phyloP scores from a whole-genome alignment of 2,797 vertebrate genomes.

The Staurois parvus region DNA sequence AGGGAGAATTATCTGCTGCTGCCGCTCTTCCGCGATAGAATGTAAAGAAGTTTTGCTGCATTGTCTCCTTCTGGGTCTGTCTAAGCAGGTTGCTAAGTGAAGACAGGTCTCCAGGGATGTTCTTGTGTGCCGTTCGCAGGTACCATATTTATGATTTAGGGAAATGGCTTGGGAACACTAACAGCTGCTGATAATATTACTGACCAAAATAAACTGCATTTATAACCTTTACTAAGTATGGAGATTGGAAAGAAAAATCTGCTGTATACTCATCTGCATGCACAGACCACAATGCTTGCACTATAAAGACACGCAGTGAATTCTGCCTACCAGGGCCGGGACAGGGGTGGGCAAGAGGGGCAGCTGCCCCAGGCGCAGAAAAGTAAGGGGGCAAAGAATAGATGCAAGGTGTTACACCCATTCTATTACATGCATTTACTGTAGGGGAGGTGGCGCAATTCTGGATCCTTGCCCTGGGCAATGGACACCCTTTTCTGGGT shows the following conservation, averaged over 20 bases:
- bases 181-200: slow-evolving; percentile 74
- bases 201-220: slow-evolving; percentile 74
- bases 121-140: slow-evolving; percentile 69
- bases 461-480: too few species aligned
- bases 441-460: too few species aligned
- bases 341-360: too few species aligned
- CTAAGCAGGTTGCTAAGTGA: slow-evolving; percentile 69
- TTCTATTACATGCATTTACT: too few species aligned
- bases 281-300: neutral
- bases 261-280: neutral
- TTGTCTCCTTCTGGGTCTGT: slow-evolving; percentile 62
- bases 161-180: slow-evolving; percentile 64
- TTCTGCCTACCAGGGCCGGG: too few species aligned
- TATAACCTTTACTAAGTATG: slow-evolving; percentile 46
- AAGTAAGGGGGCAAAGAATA: too few species aligned
- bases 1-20: slow-evolving; percentile 74
- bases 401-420: too few species aligned
- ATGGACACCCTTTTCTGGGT: too few species aligned
- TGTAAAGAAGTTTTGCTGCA: slow-evolving; percentile 69
- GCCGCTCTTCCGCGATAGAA: slow-evolving; percentile 65
- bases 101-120: slow-evolving; percentile 66
- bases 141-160: slow-evolving; percentile 72
- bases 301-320: neutral
- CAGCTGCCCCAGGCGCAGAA: too few species aligned
- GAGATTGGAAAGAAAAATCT: neutral